Evolutionary conservation across 2,797 vertebrate genomes (phyloP).

Genomic region (Orestias chungarensis): DNA sequence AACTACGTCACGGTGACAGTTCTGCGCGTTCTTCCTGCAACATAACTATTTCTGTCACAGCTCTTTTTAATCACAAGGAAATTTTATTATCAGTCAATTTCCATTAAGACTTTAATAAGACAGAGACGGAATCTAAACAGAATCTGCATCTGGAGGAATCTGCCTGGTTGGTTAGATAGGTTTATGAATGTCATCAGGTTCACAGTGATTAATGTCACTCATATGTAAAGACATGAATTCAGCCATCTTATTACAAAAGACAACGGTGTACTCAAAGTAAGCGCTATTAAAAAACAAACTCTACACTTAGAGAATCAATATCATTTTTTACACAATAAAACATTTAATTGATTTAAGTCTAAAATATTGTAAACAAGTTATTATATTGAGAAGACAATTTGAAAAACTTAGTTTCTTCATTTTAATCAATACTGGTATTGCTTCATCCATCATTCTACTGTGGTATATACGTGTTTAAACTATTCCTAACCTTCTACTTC

Average conservation of each 20-base stretch:
- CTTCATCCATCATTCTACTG: conserved; percentile 31
- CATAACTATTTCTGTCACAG: conserved; percentile 60
- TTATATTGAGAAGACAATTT: not conserved
- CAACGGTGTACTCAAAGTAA: conserved; percentile 33
- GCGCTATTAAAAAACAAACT: conserved; percentile 22
- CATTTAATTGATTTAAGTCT: conserved; percentile 17
- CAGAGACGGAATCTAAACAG: conserved; percentile 51
- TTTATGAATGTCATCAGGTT: conserved; percentile 59
- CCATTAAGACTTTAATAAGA: conserved; percentile 72
- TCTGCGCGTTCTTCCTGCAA: conserved; percentile 54
- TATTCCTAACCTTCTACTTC: not conserved
- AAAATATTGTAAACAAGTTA: not conserved
- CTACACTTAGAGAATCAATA: conserved; percentile 1
- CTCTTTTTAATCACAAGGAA: conserved; percentile 67
- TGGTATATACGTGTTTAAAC: not conserved
- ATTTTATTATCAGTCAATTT: conserved; percentile 76
- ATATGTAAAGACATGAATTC: conserved; percentile 30
- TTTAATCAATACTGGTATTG: conserved; percentile 23
- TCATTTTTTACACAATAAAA: conserved; percentile 17
- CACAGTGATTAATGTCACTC: conserved; percentile 49
- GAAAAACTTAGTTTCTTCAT: conserved; percentile 12
- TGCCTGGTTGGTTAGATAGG: conserved; percentile 32
- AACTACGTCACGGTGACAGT: conserved; percentile 71
- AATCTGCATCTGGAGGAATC: conserved; percentile 55
- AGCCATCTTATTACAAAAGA: conserved; percentile 14